phyloP scores from a whole-genome alignment of 64 coral and sea anemone genomes.

The Stichodactyla mertensii region DNA sequence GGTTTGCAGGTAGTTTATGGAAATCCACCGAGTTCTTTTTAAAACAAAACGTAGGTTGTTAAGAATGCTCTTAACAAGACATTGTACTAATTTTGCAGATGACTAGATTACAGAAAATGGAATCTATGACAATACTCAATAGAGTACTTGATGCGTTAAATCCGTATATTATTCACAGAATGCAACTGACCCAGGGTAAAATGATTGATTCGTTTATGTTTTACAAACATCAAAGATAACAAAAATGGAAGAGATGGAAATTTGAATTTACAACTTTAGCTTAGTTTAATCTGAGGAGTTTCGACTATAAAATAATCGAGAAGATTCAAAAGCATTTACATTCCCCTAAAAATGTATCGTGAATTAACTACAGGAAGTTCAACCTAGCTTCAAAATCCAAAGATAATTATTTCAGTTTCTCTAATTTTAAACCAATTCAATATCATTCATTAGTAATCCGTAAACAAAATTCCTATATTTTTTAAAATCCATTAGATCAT shows the following conservation, averaged over 20 bases:
- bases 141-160: neutral
- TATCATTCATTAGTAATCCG: neutral
- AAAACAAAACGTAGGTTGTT: no score
- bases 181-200: neutral
- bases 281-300: no score
- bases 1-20: neutral
- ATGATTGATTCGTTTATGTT: neutral
- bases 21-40: neutral
- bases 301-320: no score
- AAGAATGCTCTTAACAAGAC: neutral
- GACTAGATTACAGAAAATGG: neutral
- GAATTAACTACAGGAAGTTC: no score
- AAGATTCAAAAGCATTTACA: no score
- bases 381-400: no score
- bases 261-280: no score
- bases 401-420: neutral
- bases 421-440: neutral
- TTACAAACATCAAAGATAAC: neutral
- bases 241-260: no score
- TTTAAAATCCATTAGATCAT: neutral
- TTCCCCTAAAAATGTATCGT: no score
- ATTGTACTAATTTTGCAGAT: neutral
- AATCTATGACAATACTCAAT: neutral
- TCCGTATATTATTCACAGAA: neutral
- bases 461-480: neutral